These are phyloP conservation scores for Cathartes aura DNA, from an alignment of 2,113 vertebrate genomes.

Conservation along the genomic window DNA sequence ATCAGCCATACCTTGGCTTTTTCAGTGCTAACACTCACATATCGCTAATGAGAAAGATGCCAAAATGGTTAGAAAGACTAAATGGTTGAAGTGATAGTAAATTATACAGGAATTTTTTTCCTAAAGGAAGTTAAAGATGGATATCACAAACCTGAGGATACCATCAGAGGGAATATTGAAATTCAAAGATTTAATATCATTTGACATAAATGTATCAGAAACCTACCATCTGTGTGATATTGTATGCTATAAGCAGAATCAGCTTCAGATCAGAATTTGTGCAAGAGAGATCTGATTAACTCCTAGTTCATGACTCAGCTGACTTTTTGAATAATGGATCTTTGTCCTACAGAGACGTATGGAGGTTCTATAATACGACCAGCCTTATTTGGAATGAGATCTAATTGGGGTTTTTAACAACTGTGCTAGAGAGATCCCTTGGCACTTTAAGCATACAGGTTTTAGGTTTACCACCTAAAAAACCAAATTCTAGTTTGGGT, in stretches of 20 bases:
- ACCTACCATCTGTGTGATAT: background rate
- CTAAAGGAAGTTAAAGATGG: background rate
- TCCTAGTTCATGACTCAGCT: background rate
- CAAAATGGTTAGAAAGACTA: background rate
- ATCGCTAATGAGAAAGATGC: background rate
- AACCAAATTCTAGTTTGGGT: background rate
- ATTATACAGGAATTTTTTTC: background rate
- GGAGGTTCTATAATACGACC: background rate
- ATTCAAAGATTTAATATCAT: background rate
- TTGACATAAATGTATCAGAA: background rate
- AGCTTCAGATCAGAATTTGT: background rate
- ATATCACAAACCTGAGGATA: background rate
- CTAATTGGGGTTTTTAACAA: background rate
- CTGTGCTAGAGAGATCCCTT: background rate
- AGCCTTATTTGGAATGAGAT: background rate
- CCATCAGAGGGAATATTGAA: background rate
- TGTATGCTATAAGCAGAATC: background rate
- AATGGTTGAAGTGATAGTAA: background rate
- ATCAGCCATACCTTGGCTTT: background rate
- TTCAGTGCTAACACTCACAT: background rate
- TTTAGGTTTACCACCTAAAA: background rate
- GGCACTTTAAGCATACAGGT: background rate
- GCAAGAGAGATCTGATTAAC: background rate
- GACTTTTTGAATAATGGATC: background rate
- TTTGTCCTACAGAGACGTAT: background rate